phyloP scores from a whole-genome alignment of 2,888 invertebrate genomes.

The Drosophila demipolita region DNA sequence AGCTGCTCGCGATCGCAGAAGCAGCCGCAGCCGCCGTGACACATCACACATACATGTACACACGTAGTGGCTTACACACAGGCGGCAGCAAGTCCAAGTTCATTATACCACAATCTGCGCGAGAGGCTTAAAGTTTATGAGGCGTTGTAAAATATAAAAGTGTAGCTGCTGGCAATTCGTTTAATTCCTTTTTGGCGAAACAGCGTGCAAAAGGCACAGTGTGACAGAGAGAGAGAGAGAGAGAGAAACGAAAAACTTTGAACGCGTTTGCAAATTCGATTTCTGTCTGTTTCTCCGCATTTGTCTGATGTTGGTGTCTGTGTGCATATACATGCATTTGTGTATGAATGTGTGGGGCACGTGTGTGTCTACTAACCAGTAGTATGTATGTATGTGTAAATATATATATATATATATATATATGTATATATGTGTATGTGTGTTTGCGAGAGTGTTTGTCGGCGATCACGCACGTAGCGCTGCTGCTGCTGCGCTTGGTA shows the following conservation, averaged over 20 bases:
- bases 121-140: conserved; percentile 72
- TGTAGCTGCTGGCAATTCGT: conserved; percentile 55
- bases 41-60: conserved; percentile 45
- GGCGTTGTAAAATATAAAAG: conserved; percentile 65
- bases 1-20: conserved; percentile 71
- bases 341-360: conserved; percentile 83
- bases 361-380: conserved; percentile 73
- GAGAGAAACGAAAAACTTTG: conserved; percentile 49
- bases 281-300: conserved; percentile 39
- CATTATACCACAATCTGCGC: conserved; percentile 67
- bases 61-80: conserved; percentile 23
- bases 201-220: conserved; percentile 33
- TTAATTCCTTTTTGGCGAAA: conserved; percentile 68
- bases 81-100: conserved; percentile 65
- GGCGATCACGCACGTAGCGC: conserved; percentile 70
- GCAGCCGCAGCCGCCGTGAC: conserved; percentile 56
- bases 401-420: conserved; percentile 40
- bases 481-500: conserved; percentile 64
- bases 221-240: conserved; percentile 21
- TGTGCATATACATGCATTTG: conserved; percentile 19
- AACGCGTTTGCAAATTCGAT: conserved; percentile 71
- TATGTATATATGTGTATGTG: conserved; percentile 48
- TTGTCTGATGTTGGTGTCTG: neutral
- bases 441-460: conserved; percentile 60
- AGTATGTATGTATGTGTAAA: conserved; percentile 51